Conservation (phyloP, 2,797 vertebrate species). For the Labroides dimidiatus region DNA sequence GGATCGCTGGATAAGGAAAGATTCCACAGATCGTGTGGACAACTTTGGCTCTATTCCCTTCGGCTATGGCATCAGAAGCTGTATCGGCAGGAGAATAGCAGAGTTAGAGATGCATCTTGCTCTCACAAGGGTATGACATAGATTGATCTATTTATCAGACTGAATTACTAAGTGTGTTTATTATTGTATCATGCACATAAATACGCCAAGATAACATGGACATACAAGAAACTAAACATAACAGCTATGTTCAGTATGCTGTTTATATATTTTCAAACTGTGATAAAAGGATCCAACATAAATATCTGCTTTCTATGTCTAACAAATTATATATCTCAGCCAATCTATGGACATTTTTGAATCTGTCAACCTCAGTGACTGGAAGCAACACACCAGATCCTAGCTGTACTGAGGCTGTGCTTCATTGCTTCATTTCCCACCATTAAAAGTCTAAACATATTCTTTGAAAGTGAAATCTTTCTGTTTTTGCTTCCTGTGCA, state of each 20-base stretch:
- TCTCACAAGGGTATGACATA: constrained; percentile 85
- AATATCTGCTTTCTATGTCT: no score
- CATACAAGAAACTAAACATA: not conserved
- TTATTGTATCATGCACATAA: not conserved
- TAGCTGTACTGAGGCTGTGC: no score
- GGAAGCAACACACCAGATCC: no score
- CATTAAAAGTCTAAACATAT: no score
- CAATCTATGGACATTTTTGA: no score
- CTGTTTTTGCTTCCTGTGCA: constrained; percentile 66
- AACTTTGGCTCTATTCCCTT: constrained; percentile 96
- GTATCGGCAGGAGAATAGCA: constrained; percentile 90
- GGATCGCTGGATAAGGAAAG: constrained; percentile 91
- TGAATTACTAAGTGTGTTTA: not conserved
- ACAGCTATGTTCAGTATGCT: not conserved
- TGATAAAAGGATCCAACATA: not conserved
- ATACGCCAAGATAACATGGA: not conserved
- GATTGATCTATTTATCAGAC: no score
- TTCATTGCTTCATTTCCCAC: no score
- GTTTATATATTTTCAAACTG: not conserved
- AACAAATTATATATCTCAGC: no score
- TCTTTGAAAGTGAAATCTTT: not conserved
- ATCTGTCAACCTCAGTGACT: no score
- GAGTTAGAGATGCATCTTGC: constrained; percentile 93
- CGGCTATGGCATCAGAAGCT: constrained; percentile 93
- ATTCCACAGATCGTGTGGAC: constrained; percentile 86